phyloP scores from a whole-genome alignment of 2,888 invertebrate genomes.

The Stenodera caucasica region DNA sequence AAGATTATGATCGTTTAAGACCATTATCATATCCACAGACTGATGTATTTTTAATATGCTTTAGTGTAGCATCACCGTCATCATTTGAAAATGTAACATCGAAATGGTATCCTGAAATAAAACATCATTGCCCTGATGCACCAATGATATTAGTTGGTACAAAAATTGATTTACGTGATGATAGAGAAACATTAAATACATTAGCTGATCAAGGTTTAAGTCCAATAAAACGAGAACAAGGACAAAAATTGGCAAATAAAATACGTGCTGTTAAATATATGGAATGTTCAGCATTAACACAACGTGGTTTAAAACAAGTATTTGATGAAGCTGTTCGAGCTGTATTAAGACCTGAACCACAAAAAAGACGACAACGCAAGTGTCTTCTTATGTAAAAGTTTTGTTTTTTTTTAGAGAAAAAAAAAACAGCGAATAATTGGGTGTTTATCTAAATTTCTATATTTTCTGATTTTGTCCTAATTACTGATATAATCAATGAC shows the following conservation, averaged over 20 bases:
- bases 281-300: constrained; percentile 99
- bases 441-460: background rate
- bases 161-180: constrained; percentile 98
- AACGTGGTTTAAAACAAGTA: constrained; percentile 96
- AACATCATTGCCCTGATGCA: constrained; percentile 99
- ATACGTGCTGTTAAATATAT: constrained; percentile 98
- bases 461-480: background rate
- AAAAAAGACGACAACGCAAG: constrained; percentile 91
- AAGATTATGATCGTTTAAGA: constrained; percentile 94
- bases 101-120: constrained; percentile 99
- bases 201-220: constrained; percentile 93
- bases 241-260: constrained; percentile 97
- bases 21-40: constrained; percentile 98
- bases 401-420: constrained; percentile 6
- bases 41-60: constrained; percentile 99
- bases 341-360: constrained; percentile 95
- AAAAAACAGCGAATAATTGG: background rate
- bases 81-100: constrained; percentile 99
- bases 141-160: constrained; percentile 99
- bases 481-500: constrained; percentile 18
- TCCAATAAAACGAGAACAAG: constrained; percentile 96
- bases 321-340: constrained; percentile 99
- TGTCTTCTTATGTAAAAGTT: constrained; percentile 61
- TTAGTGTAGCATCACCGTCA: constrained; percentile 98
- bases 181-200: constrained; percentile 89